These are phyloP conservation scores for Hirtodrosophila confusa DNA, from an alignment of 2,888 invertebrate genomes.

Conservation along the genomic window DNA sequence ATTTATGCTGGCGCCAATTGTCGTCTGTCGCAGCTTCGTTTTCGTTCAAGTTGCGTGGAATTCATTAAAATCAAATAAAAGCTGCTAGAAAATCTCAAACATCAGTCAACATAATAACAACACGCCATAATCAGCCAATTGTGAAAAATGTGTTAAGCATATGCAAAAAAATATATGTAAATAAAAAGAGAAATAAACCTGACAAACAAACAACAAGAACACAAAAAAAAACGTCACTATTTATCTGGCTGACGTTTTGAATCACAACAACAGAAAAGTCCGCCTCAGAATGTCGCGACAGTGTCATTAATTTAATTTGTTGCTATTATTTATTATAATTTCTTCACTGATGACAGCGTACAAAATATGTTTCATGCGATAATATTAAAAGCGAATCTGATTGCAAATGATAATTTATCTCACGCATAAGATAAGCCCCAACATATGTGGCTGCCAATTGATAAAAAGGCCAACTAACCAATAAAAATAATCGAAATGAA, in stretches of 20 bases:
- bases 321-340: constrained; percentile 43
- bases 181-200: constrained; percentile 13
- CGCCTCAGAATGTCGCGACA: constrained; percentile 40
- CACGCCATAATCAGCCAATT: constrained; percentile 46
- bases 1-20: constrained; percentile 67
- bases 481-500: background rate
- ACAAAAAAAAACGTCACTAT: no score
- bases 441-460: constrained; percentile 10
- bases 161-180: constrained; percentile 54
- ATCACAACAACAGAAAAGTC: constrained; percentile 13
- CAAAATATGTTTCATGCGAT: constrained; percentile 36
- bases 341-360: constrained; percentile 30
- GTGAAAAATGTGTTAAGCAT: constrained; percentile 73
- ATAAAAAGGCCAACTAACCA: constrained; percentile 12
- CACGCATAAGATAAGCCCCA: constrained; percentile 9
- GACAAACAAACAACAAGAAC: background rate
- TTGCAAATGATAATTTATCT: constrained; percentile 50
- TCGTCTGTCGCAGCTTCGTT: constrained; percentile 16
- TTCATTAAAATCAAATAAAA: constrained; percentile 52
- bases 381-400: constrained; percentile 28
- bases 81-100: constrained; percentile 36
- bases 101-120: constrained; percentile 17
- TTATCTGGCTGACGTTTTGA: no score
- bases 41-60: constrained; percentile 26
- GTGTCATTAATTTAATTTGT: constrained; percentile 50